These are phyloP conservation scores for Platerodrilus igneus DNA, from an alignment of 2,888 invertebrate genomes.

Conservation along the genomic window DNA sequence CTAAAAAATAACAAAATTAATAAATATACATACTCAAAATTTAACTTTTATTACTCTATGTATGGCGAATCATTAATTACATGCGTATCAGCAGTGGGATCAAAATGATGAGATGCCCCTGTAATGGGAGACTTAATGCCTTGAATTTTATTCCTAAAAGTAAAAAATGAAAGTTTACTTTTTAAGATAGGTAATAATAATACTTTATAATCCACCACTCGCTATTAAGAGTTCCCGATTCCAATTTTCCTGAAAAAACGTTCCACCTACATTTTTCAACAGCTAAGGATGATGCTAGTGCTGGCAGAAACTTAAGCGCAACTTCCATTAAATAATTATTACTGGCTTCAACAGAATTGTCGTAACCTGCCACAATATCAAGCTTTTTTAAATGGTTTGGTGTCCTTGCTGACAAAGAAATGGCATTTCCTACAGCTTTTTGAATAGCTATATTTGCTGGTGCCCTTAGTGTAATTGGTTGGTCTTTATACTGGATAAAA, in stretches of 20 bases:
- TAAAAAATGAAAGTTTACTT: not conserved
- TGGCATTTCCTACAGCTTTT: conserved; percentile 60
- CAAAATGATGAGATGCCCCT: conserved; percentile 45
- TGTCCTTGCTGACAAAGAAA: conserved; percentile 55
- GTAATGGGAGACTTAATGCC: conserved; percentile 45
- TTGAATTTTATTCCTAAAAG: conserved; percentile 43
- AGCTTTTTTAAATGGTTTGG: conserved; percentile 51
- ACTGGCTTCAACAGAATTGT: conserved; percentile 41
- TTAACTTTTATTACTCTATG: conserved; percentile 35
- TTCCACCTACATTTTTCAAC: conserved; percentile 58
- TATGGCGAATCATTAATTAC: conserved; percentile 46
- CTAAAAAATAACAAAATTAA: conserved; percentile 37
- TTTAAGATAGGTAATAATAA: not conserved
- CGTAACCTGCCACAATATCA: conserved; percentile 45
- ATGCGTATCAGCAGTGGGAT: conserved; percentile 49
- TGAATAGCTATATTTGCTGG: conserved; percentile 60
- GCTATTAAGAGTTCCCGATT: conserved; percentile 46
- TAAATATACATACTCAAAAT: not conserved
- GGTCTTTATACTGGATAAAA: conserved; percentile 56
- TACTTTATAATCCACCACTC: conserved; percentile 41
- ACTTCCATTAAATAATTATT: conserved; percentile 50
- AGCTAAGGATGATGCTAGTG: conserved; percentile 54
- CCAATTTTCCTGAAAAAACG: conserved; percentile 49
- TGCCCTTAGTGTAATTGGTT: conserved; percentile 50
- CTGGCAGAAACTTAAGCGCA: conserved; percentile 50